phyloP scores from a whole-genome alignment of 2,797 vertebrate species.

The Enteromius thamalakanensis region DNA sequence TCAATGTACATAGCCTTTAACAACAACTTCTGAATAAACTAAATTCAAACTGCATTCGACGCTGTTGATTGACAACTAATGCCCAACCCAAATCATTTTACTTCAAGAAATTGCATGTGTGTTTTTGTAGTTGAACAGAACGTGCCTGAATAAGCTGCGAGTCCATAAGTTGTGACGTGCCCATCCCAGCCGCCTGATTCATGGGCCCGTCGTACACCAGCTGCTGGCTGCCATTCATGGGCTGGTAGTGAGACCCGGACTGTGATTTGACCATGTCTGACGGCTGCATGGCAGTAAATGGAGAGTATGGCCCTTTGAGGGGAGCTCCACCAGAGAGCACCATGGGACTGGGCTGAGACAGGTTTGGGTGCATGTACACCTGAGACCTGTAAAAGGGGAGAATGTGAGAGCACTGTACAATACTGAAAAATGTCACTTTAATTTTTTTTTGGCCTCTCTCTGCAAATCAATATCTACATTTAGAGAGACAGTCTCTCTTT shows the following conservation, averaged over 20 bases:
- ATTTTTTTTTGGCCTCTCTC: no score
- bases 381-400: slow-evolving; percentile 82
- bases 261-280: slow-evolving; percentile 95
- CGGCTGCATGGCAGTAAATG: slow-evolving; percentile 96
- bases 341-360: slow-evolving; percentile 95
- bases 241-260: slow-evolving; percentile 95
- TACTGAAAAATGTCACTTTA: neutral
- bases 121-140: neutral
- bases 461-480: neutral
- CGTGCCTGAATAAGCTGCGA: slow-evolving; percentile 96
- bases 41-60: neutral
- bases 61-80: neutral
- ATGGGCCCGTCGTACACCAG: slow-evolving; percentile 93
- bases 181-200: slow-evolving; percentile 89
- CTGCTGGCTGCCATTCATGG: slow-evolving; percentile 92
- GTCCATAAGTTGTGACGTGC: slow-evolving; percentile 96
- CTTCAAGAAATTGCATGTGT: neutral
- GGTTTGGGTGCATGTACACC: slow-evolving; percentile 98
- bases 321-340: slow-evolving; percentile 92
- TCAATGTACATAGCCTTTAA: neutral
- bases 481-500: neutral
- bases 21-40: neutral
- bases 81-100: neutral
- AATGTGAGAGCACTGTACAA: neutral
- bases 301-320: slow-evolving; percentile 92